Evolutionary conservation across 2,797 vertebrate genomes (phyloP).

Genomic region (Limosa lapponica): DNA sequence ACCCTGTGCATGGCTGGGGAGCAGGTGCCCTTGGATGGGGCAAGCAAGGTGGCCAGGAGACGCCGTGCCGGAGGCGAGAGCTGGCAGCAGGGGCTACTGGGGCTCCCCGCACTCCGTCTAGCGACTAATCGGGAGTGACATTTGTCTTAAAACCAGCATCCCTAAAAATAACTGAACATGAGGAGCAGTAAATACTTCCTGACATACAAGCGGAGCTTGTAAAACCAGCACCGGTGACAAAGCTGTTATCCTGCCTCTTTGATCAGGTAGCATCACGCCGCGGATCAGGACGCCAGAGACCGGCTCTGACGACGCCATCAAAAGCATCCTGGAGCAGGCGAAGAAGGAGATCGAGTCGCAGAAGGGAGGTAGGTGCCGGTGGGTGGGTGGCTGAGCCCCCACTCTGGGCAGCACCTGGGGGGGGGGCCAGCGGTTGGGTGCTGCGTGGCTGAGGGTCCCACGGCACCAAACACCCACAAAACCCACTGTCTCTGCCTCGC

Average conservation of each 20-base stretch:
- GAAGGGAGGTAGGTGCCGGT: slow-evolving; percentile 84
- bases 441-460: neutral
- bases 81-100: neutral
- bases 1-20: accelerated
- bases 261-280: slow-evolving; percentile 97
- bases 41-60: neutral
- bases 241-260: slow-evolving; percentile 52
- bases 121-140: neutral
- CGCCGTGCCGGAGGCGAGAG: neutral
- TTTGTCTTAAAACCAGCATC: slow-evolving; percentile 12
- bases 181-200: slow-evolving; percentile 29
- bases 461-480: accelerated
- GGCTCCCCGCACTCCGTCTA: neutral
- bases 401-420: neutral
- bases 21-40: neutral
- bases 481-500: neutral
- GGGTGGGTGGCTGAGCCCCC: neutral
- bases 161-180: slow-evolving; percentile 23
- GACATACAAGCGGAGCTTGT: neutral
- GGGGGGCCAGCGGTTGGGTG: neutral
- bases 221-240: neutral
- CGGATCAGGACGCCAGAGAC: slow-evolving; percentile 98
- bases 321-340: slow-evolving; percentile 98
- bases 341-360: slow-evolving; percentile 99
- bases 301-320: slow-evolving; percentile 97